Evolutionary conservation across 2,888 invertebrate genomes (phyloP).

Genomic region (Phengaris alcon): DNA sequence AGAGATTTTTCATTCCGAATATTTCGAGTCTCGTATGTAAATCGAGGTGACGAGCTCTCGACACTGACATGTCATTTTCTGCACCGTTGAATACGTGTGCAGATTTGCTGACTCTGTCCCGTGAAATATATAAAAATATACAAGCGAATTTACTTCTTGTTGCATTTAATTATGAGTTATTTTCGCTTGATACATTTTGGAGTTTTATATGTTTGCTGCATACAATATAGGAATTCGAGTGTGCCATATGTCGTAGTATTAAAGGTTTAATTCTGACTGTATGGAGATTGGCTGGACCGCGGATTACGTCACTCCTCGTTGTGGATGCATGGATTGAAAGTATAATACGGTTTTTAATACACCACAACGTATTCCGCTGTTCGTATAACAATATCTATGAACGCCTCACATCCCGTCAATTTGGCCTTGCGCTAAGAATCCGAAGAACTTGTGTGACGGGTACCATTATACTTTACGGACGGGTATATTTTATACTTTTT

Average conservation of each 20-base stretch:
- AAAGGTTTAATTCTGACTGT: conserved; percentile 32
- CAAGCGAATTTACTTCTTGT: neutral
- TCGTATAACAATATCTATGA: no score
- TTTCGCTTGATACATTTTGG: conserved; percentile 16
- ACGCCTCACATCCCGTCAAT: no score
- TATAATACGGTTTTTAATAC: conserved; percentile 35
- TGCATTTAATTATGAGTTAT: neutral
- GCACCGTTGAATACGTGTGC: conserved; percentile 53
- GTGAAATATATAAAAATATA: neutral
- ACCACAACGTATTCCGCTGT: neutral
- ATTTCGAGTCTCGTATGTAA: conserved; percentile 39
- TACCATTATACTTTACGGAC: no score
- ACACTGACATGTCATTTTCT: conserved; percentile 73
- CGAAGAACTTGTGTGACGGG: no score
- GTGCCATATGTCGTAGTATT: conserved; percentile 29
- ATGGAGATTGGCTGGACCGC: conserved; percentile 35
- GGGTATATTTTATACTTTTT: no score
- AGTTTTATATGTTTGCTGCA: neutral
- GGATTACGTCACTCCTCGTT: conserved; percentile 44
- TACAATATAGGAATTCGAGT: conserved; percentile 22
- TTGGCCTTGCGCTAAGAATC: no score
- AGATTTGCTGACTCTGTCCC: conserved; percentile 47
- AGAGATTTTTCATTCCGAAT: conserved; percentile 22
- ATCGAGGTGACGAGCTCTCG: conserved; percentile 40
- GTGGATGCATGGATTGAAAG: conserved; percentile 47